These are phyloP conservation scores for Marmota flaviventris DNA, from an alignment of 2,113 vertebrate species.

Conservation along the genomic window DNA sequence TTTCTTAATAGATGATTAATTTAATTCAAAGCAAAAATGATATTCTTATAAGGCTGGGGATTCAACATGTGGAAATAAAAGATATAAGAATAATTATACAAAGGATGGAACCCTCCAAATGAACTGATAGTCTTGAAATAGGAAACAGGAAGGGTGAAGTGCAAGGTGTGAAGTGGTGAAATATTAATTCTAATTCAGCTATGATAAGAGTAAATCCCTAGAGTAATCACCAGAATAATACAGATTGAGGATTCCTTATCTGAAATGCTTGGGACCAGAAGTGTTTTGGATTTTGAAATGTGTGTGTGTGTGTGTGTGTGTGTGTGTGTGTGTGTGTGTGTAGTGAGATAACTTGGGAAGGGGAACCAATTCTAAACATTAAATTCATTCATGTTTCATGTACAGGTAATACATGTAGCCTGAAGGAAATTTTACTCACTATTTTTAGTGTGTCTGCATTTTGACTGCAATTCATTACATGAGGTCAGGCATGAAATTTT, in stretches of 20 bases:
- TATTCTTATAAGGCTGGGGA: neutral
- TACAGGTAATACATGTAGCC: neutral
- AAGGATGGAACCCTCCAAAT: neutral
- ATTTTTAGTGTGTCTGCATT: neutral
- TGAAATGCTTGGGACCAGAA: neutral
- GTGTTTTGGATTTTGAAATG: neutral
- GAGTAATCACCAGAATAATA: neutral
- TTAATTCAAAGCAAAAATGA: neutral
- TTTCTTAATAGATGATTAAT: neutral
- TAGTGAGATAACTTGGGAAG: neutral
- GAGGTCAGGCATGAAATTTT: neutral
- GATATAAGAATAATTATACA: too few relatives aligned
- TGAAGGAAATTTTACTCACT: neutral
- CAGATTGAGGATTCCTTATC: neutral
- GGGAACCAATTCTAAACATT: neutral
- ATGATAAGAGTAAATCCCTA: too few relatives aligned
- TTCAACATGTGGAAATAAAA: neutral
- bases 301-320: neutral
- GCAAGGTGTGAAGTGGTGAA: neutral
- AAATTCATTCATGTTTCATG: neutral
- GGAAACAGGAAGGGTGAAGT: neutral
- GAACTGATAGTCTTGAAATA: neutral
- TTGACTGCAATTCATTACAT: neutral
- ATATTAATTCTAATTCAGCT: neutral
- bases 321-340: neutral